These are phyloP conservation scores for Dasysyrphus albostriatus DNA, from an alignment of 2,888 invertebrate species.

Conservation along the genomic window DNA sequence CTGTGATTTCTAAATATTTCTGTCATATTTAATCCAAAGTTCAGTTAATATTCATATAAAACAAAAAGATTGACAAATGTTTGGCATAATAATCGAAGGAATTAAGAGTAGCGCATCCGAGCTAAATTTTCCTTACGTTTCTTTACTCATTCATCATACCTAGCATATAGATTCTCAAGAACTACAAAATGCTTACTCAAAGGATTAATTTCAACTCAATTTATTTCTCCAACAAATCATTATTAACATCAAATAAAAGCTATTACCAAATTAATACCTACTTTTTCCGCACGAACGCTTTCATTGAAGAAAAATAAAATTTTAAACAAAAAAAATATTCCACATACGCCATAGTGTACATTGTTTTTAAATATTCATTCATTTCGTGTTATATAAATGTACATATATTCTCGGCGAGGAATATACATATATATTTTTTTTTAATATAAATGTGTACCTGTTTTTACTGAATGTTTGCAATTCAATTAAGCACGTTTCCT, in stretches of 20 bases:
- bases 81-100: no score
- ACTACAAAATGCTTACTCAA: not conserved
- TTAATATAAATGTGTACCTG: conserved; percentile 25
- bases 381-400: no score
- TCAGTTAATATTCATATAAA: no score
- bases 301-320: conserved; percentile 34
- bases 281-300: not conserved
- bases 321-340: conserved; percentile 16
- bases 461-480: not conserved
- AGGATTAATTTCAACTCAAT: not conserved
- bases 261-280: conserved; percentile 19
- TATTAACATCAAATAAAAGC: conserved; percentile 44
- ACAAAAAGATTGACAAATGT: no score
- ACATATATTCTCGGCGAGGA: not conserved
- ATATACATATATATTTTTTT: not conserved
- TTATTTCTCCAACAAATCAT: conserved; percentile 35
- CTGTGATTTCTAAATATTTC: no score
- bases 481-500: conserved; percentile 25
- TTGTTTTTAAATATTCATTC: conserved; percentile 5
- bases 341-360: conserved; percentile 59
- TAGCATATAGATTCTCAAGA: not conserved
- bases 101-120: no score
- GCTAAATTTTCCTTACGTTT: no score
- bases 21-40: no score
- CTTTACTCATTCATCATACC: not conserved